Evolutionary conservation across 2,888 invertebrate genomes (phyloP).

Genomic region (Oligia fasciuncula): DNA sequence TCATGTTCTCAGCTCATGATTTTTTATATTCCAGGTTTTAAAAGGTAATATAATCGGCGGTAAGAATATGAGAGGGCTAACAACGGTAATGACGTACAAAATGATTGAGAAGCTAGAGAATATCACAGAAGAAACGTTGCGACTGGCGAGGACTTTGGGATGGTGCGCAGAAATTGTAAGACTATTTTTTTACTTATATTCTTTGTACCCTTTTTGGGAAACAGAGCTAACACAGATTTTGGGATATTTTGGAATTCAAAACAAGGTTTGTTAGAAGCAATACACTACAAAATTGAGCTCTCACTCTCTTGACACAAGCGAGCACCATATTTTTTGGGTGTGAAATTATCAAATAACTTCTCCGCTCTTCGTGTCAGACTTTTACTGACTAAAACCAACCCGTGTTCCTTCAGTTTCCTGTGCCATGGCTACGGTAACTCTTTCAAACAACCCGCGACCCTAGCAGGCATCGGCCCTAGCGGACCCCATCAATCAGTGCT

Average conservation of each 20-base stretch:
- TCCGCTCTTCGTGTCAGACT: too few relatives aligned
- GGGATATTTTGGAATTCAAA: background rate
- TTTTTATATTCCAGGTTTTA: slow-evolving; percentile 88
- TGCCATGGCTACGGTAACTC: too few relatives aligned
- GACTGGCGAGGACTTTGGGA: slow-evolving; percentile 94
- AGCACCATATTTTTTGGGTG: too few relatives aligned
- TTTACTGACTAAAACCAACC: too few relatives aligned
- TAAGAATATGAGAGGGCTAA: slow-evolving; percentile 93
- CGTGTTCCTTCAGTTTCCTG: too few relatives aligned
- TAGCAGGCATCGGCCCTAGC: too few relatives aligned
- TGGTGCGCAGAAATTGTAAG: slow-evolving; percentile 98
- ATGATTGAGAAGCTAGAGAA: slow-evolving; percentile 91
- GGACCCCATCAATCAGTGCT: too few relatives aligned
- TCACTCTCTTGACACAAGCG: background rate
- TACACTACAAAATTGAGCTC: background rate
- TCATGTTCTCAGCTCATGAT: background rate
- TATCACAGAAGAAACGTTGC: slow-evolving; percentile 93
- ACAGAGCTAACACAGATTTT: background rate
- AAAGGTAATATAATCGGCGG: slow-evolving; percentile 96
- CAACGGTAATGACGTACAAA: slow-evolving; percentile 93
- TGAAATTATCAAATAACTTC: too few relatives aligned
- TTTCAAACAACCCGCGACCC: too few relatives aligned
- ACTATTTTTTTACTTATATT: background rate
- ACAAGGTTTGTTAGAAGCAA: background rate
- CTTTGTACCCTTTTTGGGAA: background rate